Base-by-base conservation (phyloP, 2,113 vertebrate genomes). In the Irena cyanogastra region DNA sequence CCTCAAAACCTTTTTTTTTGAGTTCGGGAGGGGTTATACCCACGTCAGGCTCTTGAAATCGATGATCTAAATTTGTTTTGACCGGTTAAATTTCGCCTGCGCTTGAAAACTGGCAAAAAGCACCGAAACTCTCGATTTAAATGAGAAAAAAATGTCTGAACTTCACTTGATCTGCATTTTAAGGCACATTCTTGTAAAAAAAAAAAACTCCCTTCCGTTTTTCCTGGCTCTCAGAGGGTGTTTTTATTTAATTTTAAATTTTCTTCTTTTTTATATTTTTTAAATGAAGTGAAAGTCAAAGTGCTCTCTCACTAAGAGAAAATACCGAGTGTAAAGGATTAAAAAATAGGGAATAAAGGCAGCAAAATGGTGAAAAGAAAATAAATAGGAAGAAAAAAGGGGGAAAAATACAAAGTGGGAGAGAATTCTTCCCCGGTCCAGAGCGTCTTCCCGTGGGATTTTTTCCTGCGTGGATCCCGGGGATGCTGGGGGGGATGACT, bases 181-280 rank as follows among this genome's bases (percentile, higher is more conserved):
- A 90, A 90, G 82, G 82, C 95, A 93, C 94, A 44, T 93, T 94
- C 92, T 83, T 83, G 75, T 74, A 74, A 91, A 91, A 92, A 70
- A 92, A 92, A 91, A 89, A 75, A 83, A 59, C 66, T 85, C 91
- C 49, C 65, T 50, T 71, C 78, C 20, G 7, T 86, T 95, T 93
- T 91, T 89, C 84, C 92, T 94, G 71, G 54, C 82, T 91, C 50
- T 76, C 19, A 4, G 78, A 83, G 45, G 28, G 70, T 49, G 35
- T 2, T 7, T 69, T 64, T 9, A 16, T 37, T 60, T 84, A 19
- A 44, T n/a, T 39, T 37, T 10, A 5, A 30, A 24, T 47, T 10
- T 18, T 7, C 1, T 19, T 42, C 4, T 9, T 39, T 60, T 60
- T 60, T 18, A 60, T 53, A n/a, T 52, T 50, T 6, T 7, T 37